Evolutionary conservation across 2,888 invertebrate species (phyloP).

Genomic region (Dendrolimus houi): DNA sequence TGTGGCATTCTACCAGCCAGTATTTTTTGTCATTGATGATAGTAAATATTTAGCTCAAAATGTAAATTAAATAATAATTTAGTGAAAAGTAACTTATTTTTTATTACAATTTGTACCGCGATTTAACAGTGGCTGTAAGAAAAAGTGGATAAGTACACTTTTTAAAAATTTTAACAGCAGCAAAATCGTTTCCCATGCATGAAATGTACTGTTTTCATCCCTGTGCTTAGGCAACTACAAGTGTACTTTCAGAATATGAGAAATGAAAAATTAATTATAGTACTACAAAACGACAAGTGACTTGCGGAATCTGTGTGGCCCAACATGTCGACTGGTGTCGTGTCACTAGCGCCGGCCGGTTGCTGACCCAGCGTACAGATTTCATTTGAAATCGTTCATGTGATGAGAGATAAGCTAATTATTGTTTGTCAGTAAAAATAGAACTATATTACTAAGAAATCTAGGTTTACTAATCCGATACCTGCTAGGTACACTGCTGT

Average conservation of each 20-base stretch:
- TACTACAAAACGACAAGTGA: conserved; percentile 34
- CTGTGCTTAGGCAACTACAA: conserved; percentile 4
- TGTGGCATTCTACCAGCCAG: too few species aligned
- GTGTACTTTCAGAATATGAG: conserved; percentile 22
- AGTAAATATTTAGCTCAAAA: too few species aligned
- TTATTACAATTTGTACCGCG: too few species aligned
- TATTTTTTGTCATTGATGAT: too few species aligned
- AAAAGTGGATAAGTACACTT: too few species aligned
- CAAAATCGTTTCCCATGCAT: too few species aligned
- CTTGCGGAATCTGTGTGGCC: conserved; percentile 33
- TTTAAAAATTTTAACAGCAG: too few species aligned
- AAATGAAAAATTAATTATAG: conserved; percentile 14
- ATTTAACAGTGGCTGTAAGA: too few species aligned
- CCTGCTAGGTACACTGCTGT: neutral
- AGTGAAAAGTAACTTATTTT: too few species aligned
- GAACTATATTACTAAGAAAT: conserved; percentile 33
- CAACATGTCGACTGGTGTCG: conserved; percentile 43
- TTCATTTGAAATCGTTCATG: conserved; percentile 55
- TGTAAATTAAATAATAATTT: too few species aligned
- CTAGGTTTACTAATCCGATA: conserved; percentile 21
- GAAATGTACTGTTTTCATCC: too few species aligned
- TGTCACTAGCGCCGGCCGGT: conserved; percentile 39
- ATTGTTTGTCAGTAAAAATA: conserved; percentile 37
- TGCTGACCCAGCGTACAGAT: conserved; percentile 48
- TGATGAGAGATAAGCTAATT: conserved; percentile 41